phyloP scores from a whole-genome alignment of 2,888 invertebrate species.

The Apamea sordens region DNA sequence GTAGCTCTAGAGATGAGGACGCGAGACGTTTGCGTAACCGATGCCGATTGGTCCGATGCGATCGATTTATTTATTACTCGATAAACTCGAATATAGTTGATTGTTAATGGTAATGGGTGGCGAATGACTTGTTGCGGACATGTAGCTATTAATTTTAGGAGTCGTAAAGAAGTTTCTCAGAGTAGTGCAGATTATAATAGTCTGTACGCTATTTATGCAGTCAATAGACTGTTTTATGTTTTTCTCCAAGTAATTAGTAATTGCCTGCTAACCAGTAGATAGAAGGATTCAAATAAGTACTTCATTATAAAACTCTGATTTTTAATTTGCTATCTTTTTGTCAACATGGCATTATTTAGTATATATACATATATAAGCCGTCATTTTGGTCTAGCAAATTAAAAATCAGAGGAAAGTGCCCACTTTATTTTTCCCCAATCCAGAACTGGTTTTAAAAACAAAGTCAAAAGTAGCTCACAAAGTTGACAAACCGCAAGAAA shows the following conservation, averaged over 20 bases:
- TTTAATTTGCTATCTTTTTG: not conserved
- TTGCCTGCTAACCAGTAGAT: not conserved
- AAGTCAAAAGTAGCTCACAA: not conserved
- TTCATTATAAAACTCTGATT: not conserved
- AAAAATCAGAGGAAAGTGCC: not conserved
- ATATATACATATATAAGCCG: not conserved
- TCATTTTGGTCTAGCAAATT: not conserved
- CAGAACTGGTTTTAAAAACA: not conserved
- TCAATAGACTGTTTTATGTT: not conserved
- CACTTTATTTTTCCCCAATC: not conserved
- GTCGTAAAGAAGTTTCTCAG: slow-evolving; percentile 2
- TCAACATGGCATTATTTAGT: not conserved
- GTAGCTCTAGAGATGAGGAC: slow-evolving; percentile 73
- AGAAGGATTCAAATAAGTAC: not conserved
- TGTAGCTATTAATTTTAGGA: slow-evolving; percentile 31
- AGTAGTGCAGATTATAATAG: slow-evolving; percentile 1
- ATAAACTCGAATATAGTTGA: slow-evolving; percentile 55
- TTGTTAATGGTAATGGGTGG: slow-evolving; percentile 42
- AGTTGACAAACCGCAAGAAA: slow-evolving; percentile 19
- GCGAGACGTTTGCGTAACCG: slow-evolving; percentile 73
- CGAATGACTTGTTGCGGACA: slow-evolving; percentile 41
- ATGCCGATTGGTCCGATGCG: slow-evolving; percentile 62
- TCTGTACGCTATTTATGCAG: slow-evolving; percentile 14
- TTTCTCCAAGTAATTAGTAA: not conserved
- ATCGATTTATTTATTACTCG: slow-evolving; percentile 65